Conservation (phyloP, 2,113 vertebrate species). For the Camarhynchus parvulus region DNA sequence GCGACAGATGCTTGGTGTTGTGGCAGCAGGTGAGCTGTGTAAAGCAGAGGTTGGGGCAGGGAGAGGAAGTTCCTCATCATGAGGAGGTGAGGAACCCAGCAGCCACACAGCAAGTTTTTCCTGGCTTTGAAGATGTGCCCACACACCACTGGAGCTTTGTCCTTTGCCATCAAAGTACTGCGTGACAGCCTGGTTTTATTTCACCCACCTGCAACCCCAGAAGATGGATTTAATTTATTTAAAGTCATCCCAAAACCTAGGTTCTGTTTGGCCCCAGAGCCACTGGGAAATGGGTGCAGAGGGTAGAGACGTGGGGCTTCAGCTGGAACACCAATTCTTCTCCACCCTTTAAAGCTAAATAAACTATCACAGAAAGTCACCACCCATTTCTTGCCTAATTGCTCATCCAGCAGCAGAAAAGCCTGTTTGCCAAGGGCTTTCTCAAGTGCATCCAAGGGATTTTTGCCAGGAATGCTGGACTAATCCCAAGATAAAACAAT, state of each 20-base stretch:
- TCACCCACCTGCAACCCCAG: neutral
- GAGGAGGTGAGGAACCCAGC: neutral
- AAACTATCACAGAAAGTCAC: neutral
- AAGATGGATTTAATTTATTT: neutral
- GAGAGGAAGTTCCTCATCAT: neutral
- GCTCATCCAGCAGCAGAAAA: neutral
- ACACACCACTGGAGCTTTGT: neutral
- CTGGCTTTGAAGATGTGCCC: neutral
- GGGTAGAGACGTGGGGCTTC: accelerated
- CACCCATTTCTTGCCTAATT: neutral
- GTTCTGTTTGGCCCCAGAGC: neutral
- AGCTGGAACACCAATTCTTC: neutral
- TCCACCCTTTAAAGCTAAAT: neutral
- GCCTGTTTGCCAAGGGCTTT: neutral
- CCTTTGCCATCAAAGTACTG: accelerated
- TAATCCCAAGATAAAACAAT: slow-evolving; percentile 21
- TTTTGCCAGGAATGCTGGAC: slow-evolving; percentile 14
- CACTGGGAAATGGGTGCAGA: neutral
- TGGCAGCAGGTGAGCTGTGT: too few species aligned
- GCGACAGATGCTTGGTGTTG: neutral
- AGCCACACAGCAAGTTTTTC: neutral
- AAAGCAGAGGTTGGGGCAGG: neutral
- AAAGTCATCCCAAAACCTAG: neutral
- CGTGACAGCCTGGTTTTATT: neutral
- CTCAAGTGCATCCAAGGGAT: slow-evolving; percentile 5